Conservation (phyloP, 2,113 vertebrate species). For the Perognathus longimembris region DNA sequence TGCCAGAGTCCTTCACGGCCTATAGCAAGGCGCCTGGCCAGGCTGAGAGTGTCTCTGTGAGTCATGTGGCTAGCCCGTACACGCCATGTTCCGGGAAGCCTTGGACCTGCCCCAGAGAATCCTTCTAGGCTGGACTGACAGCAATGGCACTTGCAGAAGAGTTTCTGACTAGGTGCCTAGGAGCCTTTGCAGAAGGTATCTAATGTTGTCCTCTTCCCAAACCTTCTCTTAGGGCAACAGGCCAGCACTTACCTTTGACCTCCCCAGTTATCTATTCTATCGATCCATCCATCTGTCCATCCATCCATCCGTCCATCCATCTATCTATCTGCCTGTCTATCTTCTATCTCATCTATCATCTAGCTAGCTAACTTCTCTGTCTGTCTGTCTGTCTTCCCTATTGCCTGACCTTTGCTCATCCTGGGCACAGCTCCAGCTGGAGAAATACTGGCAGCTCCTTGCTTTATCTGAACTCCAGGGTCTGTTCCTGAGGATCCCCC, state of each 20-base stretch:
- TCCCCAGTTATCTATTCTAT: background rate
- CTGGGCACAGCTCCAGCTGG: background rate
- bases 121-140: background rate
- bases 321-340: too few species aligned
- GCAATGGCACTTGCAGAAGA: background rate
- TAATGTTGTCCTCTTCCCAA: background rate
- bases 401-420: fast-evolving
- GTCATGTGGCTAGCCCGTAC: background rate
- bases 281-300: too few species aligned
- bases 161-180: background rate
- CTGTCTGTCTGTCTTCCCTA: too few species aligned
- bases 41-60: background rate
- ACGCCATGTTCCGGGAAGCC: background rate
- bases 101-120: fast-evolving
- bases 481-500: background rate
- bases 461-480: background rate
- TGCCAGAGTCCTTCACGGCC: background rate
- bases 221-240: background rate
- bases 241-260: background rate
- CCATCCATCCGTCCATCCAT: too few species aligned
- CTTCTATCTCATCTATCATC: too few species aligned
- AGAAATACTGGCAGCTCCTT: background rate
- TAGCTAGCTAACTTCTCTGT: too few species aligned
- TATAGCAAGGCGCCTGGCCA: background rate
- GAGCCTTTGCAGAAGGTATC: background rate